A percentile compares a stretch with the other conserved stretches of the same genome.
phyloP scores from a whole-genome alignment of 53 echinoderm and acorn worm species.

The Holothuria scabra region DNA sequence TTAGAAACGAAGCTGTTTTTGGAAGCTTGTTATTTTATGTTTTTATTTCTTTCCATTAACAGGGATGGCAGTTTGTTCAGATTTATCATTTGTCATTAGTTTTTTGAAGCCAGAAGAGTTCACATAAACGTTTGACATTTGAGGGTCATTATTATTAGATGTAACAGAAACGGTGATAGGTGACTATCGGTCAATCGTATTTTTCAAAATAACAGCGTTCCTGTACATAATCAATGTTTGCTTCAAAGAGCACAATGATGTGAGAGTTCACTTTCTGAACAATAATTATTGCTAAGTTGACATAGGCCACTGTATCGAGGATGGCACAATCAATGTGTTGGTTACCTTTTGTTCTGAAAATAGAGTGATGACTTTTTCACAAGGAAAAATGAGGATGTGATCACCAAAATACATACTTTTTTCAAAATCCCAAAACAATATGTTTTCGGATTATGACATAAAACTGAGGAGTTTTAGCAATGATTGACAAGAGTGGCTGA shows the following conservation, averaged over 20 bases:
- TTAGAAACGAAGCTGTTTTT: too few species aligned
- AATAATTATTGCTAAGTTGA: conserved; percentile 1
- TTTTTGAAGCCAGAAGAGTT: conserved; percentile 3
- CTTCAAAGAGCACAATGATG: neutral
- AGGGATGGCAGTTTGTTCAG: neutral
- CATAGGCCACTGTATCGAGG: neutral
- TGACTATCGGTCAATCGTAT: neutral
- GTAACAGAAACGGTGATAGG: conserved; percentile 18
- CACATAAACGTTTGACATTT: neutral
- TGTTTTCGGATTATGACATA: too few species aligned
- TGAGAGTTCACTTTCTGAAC: neutral
- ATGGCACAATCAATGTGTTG: neutral
- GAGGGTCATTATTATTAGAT: conserved; percentile 3
- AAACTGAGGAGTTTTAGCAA: conserved; percentile 17
- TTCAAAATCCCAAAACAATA: conserved; percentile 25
- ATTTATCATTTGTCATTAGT: neutral
- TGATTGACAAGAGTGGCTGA: conserved; percentile 29
- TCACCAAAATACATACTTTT: neutral
- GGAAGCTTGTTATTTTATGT: too few species aligned
- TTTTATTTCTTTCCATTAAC: too few species aligned
- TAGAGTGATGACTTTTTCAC: neutral
- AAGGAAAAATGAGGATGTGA: neutral
- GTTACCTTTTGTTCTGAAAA: conserved; percentile 10
- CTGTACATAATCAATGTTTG: neutral
- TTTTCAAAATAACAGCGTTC: conserved; percentile 24